phyloP scores from a whole-genome alignment of 1,140 invertebrate genomes.

The Matsumurasca onukii region DNA sequence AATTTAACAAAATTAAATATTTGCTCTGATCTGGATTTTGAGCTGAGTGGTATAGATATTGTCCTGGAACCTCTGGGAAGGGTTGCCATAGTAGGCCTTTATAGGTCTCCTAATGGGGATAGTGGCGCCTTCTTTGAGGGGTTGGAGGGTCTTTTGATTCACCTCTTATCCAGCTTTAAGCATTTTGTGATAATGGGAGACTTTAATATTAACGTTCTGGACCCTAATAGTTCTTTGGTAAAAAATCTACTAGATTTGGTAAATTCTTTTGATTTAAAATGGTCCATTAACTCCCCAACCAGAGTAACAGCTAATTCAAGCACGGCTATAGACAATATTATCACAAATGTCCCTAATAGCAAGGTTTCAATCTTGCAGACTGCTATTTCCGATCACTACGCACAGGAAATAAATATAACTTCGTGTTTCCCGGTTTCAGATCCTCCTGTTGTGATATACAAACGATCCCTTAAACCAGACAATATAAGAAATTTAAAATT shows the following conservation, averaged over 20 bases:
- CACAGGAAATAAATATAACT: not conserved
- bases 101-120: not conserved
- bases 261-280: not conserved
- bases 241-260: not conserved
- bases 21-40: too few relatives aligned
- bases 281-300: not conserved
- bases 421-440: too few relatives aligned
- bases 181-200: not conserved
- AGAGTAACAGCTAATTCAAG: not conserved
- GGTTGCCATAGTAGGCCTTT: too few relatives aligned
- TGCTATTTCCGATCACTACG: not conserved
- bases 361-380: not conserved
- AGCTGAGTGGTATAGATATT: too few relatives aligned
- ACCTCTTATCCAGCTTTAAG: not conserved
- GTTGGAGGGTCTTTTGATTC: not conserved
- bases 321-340: not conserved
- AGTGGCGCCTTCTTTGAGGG: not conserved
- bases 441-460: too few relatives aligned
- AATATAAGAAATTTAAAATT: too few relatives aligned
- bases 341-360: not conserved
- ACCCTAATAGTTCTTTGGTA: not conserved
- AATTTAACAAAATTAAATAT: too few relatives aligned
- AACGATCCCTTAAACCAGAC: not conserved
- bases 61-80: too few relatives aligned
- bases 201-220: not conserved